phyloP scores from a whole-genome alignment of 2,113 vertebrate genomes.

The Peromyscus leucopus region DNA sequence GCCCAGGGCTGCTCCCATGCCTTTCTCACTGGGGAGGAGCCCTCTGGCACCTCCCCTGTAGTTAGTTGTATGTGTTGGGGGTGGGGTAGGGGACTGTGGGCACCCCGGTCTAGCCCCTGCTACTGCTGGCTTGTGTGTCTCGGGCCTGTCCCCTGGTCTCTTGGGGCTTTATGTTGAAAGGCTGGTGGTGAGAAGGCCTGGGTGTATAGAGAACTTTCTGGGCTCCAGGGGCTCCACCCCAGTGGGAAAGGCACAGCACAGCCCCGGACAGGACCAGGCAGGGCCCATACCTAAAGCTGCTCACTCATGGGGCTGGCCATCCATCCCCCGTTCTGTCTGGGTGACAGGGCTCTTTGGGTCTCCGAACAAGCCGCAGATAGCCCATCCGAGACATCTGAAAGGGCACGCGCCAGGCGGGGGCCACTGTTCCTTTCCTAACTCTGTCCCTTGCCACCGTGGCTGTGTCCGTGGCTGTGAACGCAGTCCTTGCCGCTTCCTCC shows the following conservation, averaged over 20 bases:
- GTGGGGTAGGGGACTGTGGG: background rate
- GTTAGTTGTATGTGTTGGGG: background rate
- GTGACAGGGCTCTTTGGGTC: background rate
- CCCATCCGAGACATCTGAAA: background rate
- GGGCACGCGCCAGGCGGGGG: background rate
- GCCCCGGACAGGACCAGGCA: background rate
- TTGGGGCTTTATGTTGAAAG: background rate
- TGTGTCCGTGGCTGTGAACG: accelerated
- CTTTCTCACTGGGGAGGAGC: background rate
- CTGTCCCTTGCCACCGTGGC: background rate
- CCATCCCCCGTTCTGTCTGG: background rate
- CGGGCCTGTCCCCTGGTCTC: background rate
- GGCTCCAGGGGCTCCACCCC: background rate
- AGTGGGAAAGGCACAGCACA: background rate
- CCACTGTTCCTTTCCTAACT: background rate
- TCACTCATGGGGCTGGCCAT: background rate
- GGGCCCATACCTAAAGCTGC: background rate
- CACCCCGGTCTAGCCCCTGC: background rate
- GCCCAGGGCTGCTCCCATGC: background rate
- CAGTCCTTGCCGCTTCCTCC: background rate
- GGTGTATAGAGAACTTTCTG: background rate
- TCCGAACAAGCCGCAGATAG: background rate
- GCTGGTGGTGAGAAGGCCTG: background rate
- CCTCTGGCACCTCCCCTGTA: no score
- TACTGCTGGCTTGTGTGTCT: background rate